Evolutionary conservation across 2,888 invertebrate species (phyloP).

Genomic region (Chromoteleia sp.): DNA sequence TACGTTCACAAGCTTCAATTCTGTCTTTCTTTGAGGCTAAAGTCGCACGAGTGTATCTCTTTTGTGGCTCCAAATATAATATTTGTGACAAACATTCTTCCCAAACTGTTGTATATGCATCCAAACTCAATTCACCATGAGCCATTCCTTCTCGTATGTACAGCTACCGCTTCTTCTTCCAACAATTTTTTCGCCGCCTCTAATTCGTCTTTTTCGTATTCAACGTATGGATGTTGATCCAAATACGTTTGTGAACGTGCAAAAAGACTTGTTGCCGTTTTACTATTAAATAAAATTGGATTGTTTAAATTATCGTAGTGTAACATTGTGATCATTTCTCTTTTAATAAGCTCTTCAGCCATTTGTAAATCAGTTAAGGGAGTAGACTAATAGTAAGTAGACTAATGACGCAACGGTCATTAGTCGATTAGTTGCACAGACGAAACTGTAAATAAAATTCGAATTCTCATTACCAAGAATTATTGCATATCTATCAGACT

Average conservation of each 20-base stretch:
- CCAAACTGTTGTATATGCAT: constrained; percentile 98
- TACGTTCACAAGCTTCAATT: constrained; percentile 96
- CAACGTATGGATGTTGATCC: constrained; percentile 94
- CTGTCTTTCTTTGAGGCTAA: constrained; percentile 98
- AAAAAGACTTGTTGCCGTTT: constrained; percentile 85
- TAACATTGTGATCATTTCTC: constrained; percentile 98
- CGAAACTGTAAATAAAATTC: too few species aligned
- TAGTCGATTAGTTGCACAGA: too few species aligned
- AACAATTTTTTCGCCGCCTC: constrained; percentile 88
- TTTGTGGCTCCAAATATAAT: constrained; percentile 95
- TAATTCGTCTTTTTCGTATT: constrained; percentile 89
- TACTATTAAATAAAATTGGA: constrained; percentile 87
- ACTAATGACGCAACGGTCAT: too few species aligned
- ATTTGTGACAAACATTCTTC: constrained; percentile 97
- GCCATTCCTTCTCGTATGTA: constrained; percentile 97
- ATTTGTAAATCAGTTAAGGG: too few species aligned
- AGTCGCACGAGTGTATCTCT: constrained; percentile 96
- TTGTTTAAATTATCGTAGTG: constrained; percentile 94
- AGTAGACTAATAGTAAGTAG: too few species aligned
- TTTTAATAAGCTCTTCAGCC: constrained; percentile 98
- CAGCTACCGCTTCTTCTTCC: constrained; percentile 93
- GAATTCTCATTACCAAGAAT: too few species aligned
- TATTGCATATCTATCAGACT: too few species aligned
- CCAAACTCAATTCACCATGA: constrained; percentile 96
- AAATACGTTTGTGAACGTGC: constrained; percentile 90